These are phyloP conservation scores for Plectropomus leopardus DNA, from an alignment of 2,113 vertebrate species.

Conservation along the genomic window DNA sequence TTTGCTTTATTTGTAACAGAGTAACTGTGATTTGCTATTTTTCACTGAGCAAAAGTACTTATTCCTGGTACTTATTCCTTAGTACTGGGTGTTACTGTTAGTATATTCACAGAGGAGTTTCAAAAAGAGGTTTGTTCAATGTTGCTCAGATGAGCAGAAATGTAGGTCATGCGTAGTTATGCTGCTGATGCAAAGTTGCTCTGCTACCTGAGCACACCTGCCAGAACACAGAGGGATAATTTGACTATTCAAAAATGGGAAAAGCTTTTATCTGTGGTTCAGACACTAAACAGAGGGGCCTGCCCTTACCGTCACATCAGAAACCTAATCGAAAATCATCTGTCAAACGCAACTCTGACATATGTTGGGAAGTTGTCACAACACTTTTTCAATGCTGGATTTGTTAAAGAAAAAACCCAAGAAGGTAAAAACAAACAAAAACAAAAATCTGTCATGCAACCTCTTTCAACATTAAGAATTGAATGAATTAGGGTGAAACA, in stretches of 20 bases:
- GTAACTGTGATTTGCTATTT: not conserved
- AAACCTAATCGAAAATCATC: not conserved
- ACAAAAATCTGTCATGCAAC: too few species aligned
- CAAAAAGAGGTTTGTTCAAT: not conserved
- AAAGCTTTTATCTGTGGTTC: constrained; percentile 18
- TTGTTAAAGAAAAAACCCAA: not conserved
- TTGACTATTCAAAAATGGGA: constrained; percentile 76
- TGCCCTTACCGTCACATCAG: not conserved
- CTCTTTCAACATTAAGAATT: too few species aligned
- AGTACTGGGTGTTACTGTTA: too few species aligned
- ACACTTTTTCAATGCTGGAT: not conserved
- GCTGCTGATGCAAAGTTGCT: not conserved
- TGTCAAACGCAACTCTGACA: not conserved
- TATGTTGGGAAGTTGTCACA: too few species aligned
- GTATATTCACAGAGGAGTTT: not conserved
- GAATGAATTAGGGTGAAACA: too few species aligned
- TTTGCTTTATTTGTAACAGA: not conserved
- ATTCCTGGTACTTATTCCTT: too few species aligned
- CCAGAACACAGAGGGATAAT: constrained; percentile 11
- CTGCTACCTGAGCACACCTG: not conserved
- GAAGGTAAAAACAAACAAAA: not conserved
- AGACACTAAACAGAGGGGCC: not conserved
- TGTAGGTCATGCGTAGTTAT: not conserved
- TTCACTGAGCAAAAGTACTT: not conserved
- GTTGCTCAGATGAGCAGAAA: not conserved